Percentiles rank a stretch among this genome's conserved stretches.
phyloP scores from a whole-genome alignment of 2,888 invertebrate genomes.

The Allolobophora icterica region DNA sequence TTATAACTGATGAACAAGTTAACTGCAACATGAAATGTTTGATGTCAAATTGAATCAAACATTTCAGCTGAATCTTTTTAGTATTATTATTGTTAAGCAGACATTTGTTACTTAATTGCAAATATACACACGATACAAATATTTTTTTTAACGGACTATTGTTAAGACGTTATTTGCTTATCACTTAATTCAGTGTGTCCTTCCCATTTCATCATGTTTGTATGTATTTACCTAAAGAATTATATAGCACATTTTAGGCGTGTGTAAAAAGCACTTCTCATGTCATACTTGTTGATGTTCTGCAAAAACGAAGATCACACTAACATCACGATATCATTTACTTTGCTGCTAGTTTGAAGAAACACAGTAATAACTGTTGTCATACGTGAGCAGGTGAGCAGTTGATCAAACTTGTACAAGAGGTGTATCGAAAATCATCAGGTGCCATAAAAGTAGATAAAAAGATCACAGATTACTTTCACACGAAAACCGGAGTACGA shows the following conservation, averaged over 20 bases:
- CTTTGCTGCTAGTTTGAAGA: background rate
- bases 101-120: background rate
- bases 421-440: no score
- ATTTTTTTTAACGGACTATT: background rate
- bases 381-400: no score
- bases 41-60: background rate
- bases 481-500: no score
- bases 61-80: background rate
- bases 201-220: background rate
- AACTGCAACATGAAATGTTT: background rate
- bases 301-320: background rate
- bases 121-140: background rate
- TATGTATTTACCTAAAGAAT: background rate
- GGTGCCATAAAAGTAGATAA: no score
- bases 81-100: background rate
- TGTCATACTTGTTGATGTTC: background rate
- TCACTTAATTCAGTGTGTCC: background rate
- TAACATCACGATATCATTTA: background rate
- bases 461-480: no score
- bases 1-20: background rate
- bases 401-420: no score
- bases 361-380: background rate
- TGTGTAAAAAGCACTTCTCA: background rate
- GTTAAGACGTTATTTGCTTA: background rate
- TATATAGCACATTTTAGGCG: background rate